Evolutionary conservation across 2,113 vertebrate genomes (phyloP), one percentile per base, ranked within the genome.

Genomic region (Dasyornis broadbenti): DNA sequence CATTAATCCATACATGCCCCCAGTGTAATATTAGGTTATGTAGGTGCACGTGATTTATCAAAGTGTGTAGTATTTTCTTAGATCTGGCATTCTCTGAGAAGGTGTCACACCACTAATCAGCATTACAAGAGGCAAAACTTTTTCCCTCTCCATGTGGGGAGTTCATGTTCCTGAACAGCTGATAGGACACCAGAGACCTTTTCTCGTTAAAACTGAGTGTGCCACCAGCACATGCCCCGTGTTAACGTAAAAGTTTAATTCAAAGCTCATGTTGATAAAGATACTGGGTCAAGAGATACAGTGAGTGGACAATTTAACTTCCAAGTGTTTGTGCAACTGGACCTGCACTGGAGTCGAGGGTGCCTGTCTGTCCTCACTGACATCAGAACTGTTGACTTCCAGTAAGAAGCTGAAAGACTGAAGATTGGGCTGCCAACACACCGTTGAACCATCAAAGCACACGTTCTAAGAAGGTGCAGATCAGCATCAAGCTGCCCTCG

Each of bases 401-500:
- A 60, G 15, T 52, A 13, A 35, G n/a, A 42, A 71, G 17, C 8
- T 52, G 21, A 83, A 91, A 72, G 53, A 57, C 37, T 44, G 54
- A 56, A 44, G 30, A 37, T 31, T 0, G 0, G 26, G 26, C 24
- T 91, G 45, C 40, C 3, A 23, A 24, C 39, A 49, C 26, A 26
- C 10, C 0, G 0, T 4, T 3, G 6, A 83, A 15, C 28, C 37
- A 47, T 54, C 53, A 76, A 83, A 59, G 10, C 1, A 4, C 44
- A 40, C 0, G 0, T 66, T 59, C 65, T 39, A 54, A 39, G 53
- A 64, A 64, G 31, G 40, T 19, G 57, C 19, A 45, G 3, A 4
- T 63, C 42, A 50, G 19, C 31, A 78, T 65, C 52, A 52, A 40
- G 45, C 27, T 82, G 47, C 47, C 49, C 28, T 35, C 0, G 0